These are phyloP conservation scores for Riptortus pedestris DNA, from an alignment of 1,140 invertebrate species.

Conservation along the genomic window DNA sequence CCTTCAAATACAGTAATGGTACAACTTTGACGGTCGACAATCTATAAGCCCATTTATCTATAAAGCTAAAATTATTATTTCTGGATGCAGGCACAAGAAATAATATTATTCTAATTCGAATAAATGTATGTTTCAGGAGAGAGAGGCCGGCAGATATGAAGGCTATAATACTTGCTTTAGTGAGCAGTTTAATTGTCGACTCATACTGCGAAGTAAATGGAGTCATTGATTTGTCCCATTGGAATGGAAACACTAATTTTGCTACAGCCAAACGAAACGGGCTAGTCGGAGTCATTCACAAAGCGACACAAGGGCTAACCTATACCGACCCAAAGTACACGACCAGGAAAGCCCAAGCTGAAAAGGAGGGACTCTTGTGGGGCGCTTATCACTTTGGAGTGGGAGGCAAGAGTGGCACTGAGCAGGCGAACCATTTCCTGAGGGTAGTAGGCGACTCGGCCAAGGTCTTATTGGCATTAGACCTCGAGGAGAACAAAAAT, in stretches of 20 bases:
- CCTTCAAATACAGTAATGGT: too few species aligned
- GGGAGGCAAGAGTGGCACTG: constrained; percentile 5
- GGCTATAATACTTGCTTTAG: too few species aligned
- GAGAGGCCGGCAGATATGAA: too few species aligned
- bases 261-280: constrained; percentile 8
- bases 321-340: background rate
- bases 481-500: constrained; percentile 11
- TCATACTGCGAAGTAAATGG: too few species aligned
- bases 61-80: too few species aligned
- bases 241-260: constrained; percentile 25
- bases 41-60: too few species aligned
- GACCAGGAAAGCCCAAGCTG: background rate
- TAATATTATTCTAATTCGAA: too few species aligned
- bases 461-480: constrained; percentile 1
- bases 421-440: constrained; percentile 22
- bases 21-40: too few species aligned
- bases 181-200: too few species aligned
- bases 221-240: constrained; percentile 24
- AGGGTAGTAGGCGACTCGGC: constrained; percentile 14
- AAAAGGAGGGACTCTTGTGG: constrained; percentile 23
- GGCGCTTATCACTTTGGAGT: constrained; percentile 25
- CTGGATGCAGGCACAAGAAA: too few species aligned
- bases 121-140: too few species aligned
- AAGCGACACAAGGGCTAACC: constrained; percentile 16
- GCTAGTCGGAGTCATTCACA: constrained; percentile 22